A percentile compares a stretch with the other conserved stretches of the same genome.
These are phyloP conservation scores for Dyspetes luteomarginatus DNA, from an alignment of 2,888 invertebrate species.

Conservation along the genomic window DNA sequence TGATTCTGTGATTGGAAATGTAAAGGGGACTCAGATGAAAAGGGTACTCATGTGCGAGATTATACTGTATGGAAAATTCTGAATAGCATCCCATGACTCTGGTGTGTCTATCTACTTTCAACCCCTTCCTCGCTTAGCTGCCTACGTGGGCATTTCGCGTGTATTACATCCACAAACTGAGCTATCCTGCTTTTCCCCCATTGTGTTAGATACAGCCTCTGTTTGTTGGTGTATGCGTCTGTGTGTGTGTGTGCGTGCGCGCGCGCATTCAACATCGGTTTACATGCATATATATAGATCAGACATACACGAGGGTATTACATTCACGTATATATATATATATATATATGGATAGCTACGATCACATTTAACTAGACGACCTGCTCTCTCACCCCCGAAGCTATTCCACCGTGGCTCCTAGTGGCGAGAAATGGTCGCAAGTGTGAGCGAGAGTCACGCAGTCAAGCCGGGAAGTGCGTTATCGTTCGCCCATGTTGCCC, in stretches of 20 bases:
- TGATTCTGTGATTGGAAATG: no score
- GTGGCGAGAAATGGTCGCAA: background rate
- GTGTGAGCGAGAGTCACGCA: background rate
- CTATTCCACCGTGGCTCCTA: background rate
- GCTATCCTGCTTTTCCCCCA: slow-evolving; percentile 29
- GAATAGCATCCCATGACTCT: slow-evolving; percentile 36
- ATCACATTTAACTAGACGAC: slow-evolving; percentile 14
- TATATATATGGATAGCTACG: no score
- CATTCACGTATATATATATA: background rate
- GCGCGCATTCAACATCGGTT: slow-evolving; percentile 34
- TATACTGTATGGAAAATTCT: slow-evolving; percentile 30
- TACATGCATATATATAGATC: slow-evolving; percentile 21
- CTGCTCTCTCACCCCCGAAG: slow-evolving; percentile 12
- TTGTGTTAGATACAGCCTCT: slow-evolving; percentile 29
- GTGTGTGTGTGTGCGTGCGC: background rate
- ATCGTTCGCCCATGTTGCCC: slow-evolving; percentile 27
- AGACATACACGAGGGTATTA: background rate
- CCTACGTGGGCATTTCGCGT: slow-evolving; percentile 50
- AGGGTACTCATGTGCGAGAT: background rate
- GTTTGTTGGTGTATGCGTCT: background rate
- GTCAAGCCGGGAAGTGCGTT: slow-evolving; percentile 10
- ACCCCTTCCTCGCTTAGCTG: slow-evolving; percentile 16
- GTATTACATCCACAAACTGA: slow-evolving; percentile 43
- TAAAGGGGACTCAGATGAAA: no score
- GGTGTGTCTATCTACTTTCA: slow-evolving; percentile 36